A percentile compares a stretch with the other conserved stretches of the same genome.
phyloP scores from a whole-genome alignment of 2,113 vertebrate genomes.

The Tachycineta bicolor region DNA sequence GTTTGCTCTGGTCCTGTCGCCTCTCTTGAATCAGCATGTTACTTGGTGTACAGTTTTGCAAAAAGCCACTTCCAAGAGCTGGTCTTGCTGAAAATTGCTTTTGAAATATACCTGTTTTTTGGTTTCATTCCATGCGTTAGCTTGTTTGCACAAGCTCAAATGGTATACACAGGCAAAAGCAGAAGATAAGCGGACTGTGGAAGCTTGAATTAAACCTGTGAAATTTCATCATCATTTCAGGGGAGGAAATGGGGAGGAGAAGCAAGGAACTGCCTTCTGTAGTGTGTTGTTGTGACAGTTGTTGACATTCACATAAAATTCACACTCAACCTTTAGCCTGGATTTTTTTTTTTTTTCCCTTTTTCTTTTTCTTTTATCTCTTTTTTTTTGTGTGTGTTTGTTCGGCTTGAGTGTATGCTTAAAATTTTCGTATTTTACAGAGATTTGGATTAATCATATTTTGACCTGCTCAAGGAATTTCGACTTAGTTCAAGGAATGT shows the following conservation, averaged over 20 bases:
- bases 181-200: neutral
- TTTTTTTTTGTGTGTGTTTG: neutral
- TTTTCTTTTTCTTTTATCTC: no score
- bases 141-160: neutral
- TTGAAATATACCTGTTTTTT: neutral
- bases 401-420: neutral
- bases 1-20: neutral
- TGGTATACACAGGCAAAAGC: neutral
- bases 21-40: neutral
- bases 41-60: neutral
- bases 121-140: neutral
- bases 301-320: neutral
- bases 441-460: neutral
- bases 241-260: fast-evolving
- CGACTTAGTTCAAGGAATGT: neutral
- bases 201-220: neutral
- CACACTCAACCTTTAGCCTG: neutral
- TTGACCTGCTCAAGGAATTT: fast-evolving
- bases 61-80: neutral
- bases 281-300: neutral
- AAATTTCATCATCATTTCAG: neutral
- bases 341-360: neutral
- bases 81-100: neutral
- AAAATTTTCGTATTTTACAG: neutral
- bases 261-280: neutral